A percentile compares a stretch with the other conserved stretches of the same genome.
These are phyloP conservation scores for Dinothrombium tinctorium DNA, from an alignment of 1,140 invertebrate species.

Conservation along the genomic window DNA sequence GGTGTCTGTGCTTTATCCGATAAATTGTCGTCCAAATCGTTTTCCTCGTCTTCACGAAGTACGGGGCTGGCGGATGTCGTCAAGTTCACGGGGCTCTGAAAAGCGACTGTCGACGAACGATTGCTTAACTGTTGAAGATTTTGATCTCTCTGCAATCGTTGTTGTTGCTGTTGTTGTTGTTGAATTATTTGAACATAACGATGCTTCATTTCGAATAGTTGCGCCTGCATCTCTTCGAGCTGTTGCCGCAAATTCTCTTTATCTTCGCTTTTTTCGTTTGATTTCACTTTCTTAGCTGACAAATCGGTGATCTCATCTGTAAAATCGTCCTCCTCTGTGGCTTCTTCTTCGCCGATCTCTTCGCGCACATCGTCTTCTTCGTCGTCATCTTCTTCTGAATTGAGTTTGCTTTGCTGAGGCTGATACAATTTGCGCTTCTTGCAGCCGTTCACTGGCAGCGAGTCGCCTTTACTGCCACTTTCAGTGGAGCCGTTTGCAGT, in stretches of 20 bases:
- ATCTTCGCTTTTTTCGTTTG: no score
- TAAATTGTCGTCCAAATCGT: background rate
- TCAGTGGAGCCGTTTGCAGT: background rate
- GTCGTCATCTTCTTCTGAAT: slow-evolving; percentile 24
- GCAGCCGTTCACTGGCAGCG: slow-evolving; percentile 40
- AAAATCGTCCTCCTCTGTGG: background rate
- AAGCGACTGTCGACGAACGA: slow-evolving; percentile 11
- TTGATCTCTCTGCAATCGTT: slow-evolving; percentile 9
- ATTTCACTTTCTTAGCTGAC: slow-evolving; percentile 7
- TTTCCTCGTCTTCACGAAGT: background rate
- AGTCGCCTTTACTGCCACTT: slow-evolving; percentile 23
- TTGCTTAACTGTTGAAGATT: slow-evolving; percentile 11
- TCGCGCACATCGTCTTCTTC: slow-evolving; percentile 14
- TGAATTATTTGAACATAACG: slow-evolving; percentile 61
- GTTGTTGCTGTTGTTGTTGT: slow-evolving; percentile 16
- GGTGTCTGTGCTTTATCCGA: background rate
- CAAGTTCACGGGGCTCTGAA: background rate
- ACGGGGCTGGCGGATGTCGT: background rate
- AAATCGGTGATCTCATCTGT: slow-evolving; percentile 1
- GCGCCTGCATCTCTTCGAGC: slow-evolving; percentile 59
- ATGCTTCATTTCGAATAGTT: slow-evolving; percentile 67
- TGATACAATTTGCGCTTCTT: slow-evolving; percentile 92
- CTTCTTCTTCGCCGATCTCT: slow-evolving; percentile 4
- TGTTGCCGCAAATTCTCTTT: slow-evolving; percentile 59
- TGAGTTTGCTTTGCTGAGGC: slow-evolving; percentile 71